Conservation (phyloP, 2,888 invertebrate species). For the Lottia scabra region DNA sequence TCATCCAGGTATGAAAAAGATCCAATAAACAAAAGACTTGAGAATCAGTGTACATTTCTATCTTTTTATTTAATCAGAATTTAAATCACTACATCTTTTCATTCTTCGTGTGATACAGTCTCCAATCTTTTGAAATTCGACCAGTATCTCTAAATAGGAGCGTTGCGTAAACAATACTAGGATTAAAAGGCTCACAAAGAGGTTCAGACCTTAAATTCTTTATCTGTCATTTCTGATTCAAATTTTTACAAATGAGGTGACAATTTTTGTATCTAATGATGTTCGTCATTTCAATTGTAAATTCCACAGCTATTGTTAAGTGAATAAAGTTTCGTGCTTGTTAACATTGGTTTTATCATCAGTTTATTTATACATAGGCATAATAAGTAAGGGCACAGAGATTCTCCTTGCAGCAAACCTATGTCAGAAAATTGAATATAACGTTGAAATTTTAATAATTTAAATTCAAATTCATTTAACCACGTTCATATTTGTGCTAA, state of each 20-base stretch:
- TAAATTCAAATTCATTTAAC: too few species aligned
- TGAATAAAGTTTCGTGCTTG: too few species aligned
- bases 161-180: background rate
- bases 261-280: too few species aligned
- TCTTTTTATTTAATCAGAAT: background rate
- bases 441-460: too few species aligned
- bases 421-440: too few species aligned
- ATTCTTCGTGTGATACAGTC: background rate
- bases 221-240: background rate
- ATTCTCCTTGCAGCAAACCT: too few species aligned
- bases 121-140: background rate
- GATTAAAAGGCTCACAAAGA: background rate
- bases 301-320: too few species aligned
- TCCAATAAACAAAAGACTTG: background rate
- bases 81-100: background rate
- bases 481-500: too few species aligned
- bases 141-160: background rate
- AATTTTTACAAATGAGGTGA: background rate
- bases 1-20: background rate
- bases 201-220: background rate
- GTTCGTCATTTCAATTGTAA: too few species aligned
- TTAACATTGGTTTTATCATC: too few species aligned
- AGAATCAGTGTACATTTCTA: background rate
- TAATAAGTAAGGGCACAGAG: too few species aligned
- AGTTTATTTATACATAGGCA: too few species aligned